Conservation (phyloP, 2,888 invertebrate genomes). For the Anticlea derivata region DNA sequence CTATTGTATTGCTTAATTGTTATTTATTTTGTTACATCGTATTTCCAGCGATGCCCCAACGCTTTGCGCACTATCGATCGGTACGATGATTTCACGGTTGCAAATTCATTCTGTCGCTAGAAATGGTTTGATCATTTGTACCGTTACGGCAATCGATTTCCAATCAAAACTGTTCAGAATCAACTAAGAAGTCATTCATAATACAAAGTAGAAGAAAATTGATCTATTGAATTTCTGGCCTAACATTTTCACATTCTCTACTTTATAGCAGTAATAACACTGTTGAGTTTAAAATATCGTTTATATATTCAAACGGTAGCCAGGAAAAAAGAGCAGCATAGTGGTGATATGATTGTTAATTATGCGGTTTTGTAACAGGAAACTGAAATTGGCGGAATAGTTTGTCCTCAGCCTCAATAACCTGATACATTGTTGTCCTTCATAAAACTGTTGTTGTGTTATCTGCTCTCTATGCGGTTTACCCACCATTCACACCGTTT, state of each 20-base stretch:
- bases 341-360: too few species aligned
- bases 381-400: constrained; percentile 6
- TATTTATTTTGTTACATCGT: constrained; percentile 4
- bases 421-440: constrained; percentile 2
- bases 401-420: constrained; percentile 6
- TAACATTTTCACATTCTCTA: too few species aligned
- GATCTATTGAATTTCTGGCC: too few species aligned
- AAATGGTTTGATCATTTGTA: not conserved
- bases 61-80: not conserved
- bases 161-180: not conserved
- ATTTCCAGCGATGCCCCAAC: constrained; percentile 4
- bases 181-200: not conserved
- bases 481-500: constrained; percentile 9
- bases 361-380: constrained; percentile 6
- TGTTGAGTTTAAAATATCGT: too few species aligned
- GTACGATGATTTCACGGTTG: constrained; percentile 7
- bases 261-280: too few species aligned
- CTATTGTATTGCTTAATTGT: constrained; percentile 4
- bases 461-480: constrained; percentile 8
- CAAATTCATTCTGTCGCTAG: constrained; percentile 9
- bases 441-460: not conserved
- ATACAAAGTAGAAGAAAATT: too few species aligned
- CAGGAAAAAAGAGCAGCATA: not conserved
- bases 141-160: not conserved
- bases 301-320: not conserved